A percentile compares a stretch with the other conserved stretches of the same genome.
Conservation (phyloP, 2,797 vertebrate genomes). For the Oreochromis mossambicus region DNA sequence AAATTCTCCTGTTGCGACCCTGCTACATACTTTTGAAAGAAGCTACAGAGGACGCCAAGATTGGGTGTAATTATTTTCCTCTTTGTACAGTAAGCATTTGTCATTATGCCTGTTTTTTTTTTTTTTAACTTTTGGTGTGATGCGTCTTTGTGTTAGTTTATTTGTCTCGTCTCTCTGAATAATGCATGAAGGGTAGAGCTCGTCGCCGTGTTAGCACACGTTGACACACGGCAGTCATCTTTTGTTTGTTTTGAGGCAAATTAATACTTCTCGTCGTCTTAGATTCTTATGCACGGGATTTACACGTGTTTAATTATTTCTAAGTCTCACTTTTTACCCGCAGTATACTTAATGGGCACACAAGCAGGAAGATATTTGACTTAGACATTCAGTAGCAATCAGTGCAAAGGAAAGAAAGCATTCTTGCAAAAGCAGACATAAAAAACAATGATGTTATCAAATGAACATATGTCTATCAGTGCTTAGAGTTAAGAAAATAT, state of each 20-base stretch:
- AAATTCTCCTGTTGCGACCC: constrained; percentile 9
- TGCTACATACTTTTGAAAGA: background rate
- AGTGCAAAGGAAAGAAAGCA: background rate
- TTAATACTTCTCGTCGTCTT: background rate
- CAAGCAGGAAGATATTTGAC: background rate
- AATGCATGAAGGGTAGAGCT: constrained; percentile 12
- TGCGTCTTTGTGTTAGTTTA: background rate
- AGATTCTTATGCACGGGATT: background rate
- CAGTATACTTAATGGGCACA: background rate
- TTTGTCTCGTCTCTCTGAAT: background rate
- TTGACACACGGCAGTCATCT: background rate
- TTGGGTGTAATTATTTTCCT: background rate
- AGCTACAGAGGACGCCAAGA: background rate
- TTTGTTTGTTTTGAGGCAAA: background rate
- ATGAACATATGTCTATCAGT: background rate
- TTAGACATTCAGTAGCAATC: background rate
- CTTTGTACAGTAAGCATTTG: background rate
- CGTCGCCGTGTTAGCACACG: background rate
- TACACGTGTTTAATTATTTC: background rate
- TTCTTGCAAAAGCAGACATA: background rate
- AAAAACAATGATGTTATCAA: background rate
- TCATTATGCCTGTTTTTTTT: background rate
- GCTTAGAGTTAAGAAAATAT: background rate
- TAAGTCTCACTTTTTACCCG: background rate
- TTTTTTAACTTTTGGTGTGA: background rate